Evolutionary conservation across 2,888 invertebrate genomes (phyloP).

Genomic region (Tinea semifulvella): DNA sequence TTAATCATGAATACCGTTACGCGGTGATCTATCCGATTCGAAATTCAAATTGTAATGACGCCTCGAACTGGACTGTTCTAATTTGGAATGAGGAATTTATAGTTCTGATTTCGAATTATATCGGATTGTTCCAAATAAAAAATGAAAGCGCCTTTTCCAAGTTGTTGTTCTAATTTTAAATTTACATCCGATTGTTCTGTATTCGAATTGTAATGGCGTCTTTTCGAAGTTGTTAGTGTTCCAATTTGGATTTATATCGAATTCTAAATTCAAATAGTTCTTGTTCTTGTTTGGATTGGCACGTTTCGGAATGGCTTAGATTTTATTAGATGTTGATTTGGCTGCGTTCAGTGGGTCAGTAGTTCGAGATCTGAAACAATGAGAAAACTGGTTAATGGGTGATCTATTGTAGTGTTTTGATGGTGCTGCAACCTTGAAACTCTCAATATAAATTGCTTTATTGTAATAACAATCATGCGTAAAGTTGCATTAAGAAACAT

Average conservation of each 20-base stretch:
- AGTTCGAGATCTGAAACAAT: slow-evolving; percentile 33
- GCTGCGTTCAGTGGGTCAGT: slow-evolving; percentile 9
- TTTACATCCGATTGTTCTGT: slow-evolving; percentile 1
- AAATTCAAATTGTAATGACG: too few species aligned
- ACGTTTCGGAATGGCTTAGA: neutral
- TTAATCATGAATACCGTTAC: slow-evolving; percentile 8
- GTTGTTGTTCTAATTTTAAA: too few species aligned
- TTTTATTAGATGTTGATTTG: neutral
- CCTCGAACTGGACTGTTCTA: too few species aligned
- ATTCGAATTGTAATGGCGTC: neutral
- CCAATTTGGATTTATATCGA: neutral
- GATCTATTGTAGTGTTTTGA: slow-evolving; percentile 10
- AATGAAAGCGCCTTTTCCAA: too few species aligned
- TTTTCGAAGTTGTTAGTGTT: neutral
- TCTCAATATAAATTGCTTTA: neutral
- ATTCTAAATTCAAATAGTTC: slow-evolving; percentile 3
- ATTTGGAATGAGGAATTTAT: neutral
- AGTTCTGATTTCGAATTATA: neutral
- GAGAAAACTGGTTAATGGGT: slow-evolving; percentile 29
- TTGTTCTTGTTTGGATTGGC: too few species aligned
- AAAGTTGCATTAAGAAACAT: neutral
- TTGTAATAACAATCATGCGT: slow-evolving; percentile 5
- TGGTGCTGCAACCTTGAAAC: neutral
- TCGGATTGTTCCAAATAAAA: too few species aligned
- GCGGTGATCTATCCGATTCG: slow-evolving; percentile 8